phyloP scores from a whole-genome alignment of 2,797 vertebrate genomes.

The Melanogrammus aeglefinus region DNA sequence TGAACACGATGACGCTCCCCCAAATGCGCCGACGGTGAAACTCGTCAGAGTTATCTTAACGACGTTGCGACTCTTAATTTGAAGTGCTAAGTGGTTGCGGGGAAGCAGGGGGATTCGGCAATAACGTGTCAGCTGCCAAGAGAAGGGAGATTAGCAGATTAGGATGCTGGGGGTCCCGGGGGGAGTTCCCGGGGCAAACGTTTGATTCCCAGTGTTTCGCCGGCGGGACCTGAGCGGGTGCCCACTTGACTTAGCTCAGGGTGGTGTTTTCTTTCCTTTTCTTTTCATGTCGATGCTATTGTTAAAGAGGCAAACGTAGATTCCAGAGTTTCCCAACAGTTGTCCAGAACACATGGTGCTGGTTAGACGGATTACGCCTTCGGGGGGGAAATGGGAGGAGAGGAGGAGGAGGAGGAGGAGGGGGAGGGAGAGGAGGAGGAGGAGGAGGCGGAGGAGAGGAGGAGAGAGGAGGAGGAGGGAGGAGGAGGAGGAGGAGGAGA shows the following conservation, averaged over 20 bases:
- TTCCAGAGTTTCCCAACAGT: conserved; percentile 70
- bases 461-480: conserved; percentile 43
- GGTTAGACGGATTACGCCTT: conserved; percentile 72
- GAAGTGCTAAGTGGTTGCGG: too few relatives aligned
- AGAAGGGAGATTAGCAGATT: too few relatives aligned
- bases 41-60: too few relatives aligned
- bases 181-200: conserved; percentile 16
- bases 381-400: conserved; percentile 55
- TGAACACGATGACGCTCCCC: too few relatives aligned
- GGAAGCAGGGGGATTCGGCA: too few relatives aligned
- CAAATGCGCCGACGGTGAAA: too few relatives aligned
- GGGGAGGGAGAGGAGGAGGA: conserved; percentile 18
- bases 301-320: conserved; percentile 66
- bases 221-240: conserved; percentile 10
- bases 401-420: conserved; percentile 21
- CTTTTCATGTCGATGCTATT: conserved; percentile 62
- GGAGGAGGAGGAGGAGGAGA: conserved; percentile 22
- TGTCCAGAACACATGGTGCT: conserved; percentile 73
- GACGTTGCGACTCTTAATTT: too few relatives aligned
- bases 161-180: conserved; percentile 12
- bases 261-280: not conserved
- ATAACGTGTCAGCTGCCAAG: too few relatives aligned
- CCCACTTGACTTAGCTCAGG: conserved; percentile 57
- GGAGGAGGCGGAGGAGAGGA: not conserved
- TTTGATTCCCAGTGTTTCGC: conserved; percentile 21